A percentile compares a stretch with the other conserved stretches of the same genome.
Conservation (phyloP, 1,140 invertebrate genomes). For the Micrasema longulum region DNA sequence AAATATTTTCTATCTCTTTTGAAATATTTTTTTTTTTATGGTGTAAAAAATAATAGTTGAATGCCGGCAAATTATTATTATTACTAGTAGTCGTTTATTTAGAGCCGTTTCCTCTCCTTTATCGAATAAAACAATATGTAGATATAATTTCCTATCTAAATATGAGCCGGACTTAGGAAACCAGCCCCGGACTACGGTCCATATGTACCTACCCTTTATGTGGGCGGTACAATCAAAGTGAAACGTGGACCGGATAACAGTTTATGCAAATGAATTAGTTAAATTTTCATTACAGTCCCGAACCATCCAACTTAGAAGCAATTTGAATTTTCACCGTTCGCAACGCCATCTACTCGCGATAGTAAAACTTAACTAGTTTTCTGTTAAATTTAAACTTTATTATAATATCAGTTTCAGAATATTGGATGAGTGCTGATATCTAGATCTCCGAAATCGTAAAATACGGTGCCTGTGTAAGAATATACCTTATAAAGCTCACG, state of each 20-base stretch:
- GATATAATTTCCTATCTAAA: conserved; percentile 8
- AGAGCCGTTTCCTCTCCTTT: too few relatives aligned
- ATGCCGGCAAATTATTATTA: too few relatives aligned
- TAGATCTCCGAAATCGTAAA: too few relatives aligned
- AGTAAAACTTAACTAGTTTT: conserved; percentile 4
- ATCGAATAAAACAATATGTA: too few relatives aligned
- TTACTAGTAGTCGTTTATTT: too few relatives aligned
- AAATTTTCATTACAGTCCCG: conserved; percentile 49
- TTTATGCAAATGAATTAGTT: conserved; percentile 53
- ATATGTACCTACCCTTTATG: background rate
- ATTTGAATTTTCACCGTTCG: conserved; percentile 32
- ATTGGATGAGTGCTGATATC: too few relatives aligned
- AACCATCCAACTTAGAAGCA: conserved; percentile 34
- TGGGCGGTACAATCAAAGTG: conserved; percentile 39
- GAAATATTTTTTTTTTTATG: too few relatives aligned
- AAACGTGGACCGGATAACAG: conserved; percentile 39
- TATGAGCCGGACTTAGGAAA: background rate
- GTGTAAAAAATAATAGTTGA: too few relatives aligned
- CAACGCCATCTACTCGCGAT: background rate
- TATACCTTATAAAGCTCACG: too few relatives aligned
- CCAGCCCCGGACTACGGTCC: background rate
- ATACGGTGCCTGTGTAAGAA: too few relatives aligned
- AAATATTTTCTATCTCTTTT: too few relatives aligned
- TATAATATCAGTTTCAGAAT: too few relatives aligned
- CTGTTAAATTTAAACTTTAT: conserved; percentile 8